Conservation (phyloP, 1,140 invertebrate species). For the Rhopalosiphum maidis region DNA sequence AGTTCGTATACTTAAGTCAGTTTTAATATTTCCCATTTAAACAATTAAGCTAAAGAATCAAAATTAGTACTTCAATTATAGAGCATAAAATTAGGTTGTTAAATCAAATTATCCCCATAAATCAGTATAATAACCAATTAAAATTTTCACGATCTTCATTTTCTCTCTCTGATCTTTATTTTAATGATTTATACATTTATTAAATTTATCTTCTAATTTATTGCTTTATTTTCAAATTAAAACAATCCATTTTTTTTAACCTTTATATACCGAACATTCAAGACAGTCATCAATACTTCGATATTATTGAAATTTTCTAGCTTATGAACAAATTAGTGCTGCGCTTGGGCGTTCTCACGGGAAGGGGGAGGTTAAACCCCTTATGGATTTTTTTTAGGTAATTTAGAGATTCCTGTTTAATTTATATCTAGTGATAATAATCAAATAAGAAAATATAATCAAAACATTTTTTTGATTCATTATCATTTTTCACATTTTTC, state of each 20-base stretch:
- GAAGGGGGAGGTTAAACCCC: too few relatives aligned
- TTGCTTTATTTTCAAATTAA: background rate
- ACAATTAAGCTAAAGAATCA: background rate
- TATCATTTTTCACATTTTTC: too few relatives aligned
- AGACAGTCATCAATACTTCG: background rate
- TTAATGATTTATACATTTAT: background rate
- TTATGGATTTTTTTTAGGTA: too few relatives aligned
- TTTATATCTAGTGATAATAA: too few relatives aligned
- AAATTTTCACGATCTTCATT: background rate
- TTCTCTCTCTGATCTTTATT: background rate
- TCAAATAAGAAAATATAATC: too few relatives aligned
- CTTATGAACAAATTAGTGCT: background rate
- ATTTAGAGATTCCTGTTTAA: too few relatives aligned
- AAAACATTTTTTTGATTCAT: too few relatives aligned
- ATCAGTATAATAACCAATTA: background rate
- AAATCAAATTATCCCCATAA: background rate
- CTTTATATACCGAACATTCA: too few relatives aligned
- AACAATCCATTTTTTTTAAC: too few relatives aligned
- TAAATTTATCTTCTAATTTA: background rate
- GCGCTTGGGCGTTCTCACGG: too few relatives aligned
- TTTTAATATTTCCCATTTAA: background rate
- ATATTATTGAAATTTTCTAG: background rate
- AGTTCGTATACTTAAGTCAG: background rate
- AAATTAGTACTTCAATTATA: background rate
- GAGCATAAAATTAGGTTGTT: background rate